Evolutionary conservation across 2,113 vertebrate species (phyloP), one percentile per base, ranked within the genome.

Genomic region (Corydoras maculifer): DNA sequence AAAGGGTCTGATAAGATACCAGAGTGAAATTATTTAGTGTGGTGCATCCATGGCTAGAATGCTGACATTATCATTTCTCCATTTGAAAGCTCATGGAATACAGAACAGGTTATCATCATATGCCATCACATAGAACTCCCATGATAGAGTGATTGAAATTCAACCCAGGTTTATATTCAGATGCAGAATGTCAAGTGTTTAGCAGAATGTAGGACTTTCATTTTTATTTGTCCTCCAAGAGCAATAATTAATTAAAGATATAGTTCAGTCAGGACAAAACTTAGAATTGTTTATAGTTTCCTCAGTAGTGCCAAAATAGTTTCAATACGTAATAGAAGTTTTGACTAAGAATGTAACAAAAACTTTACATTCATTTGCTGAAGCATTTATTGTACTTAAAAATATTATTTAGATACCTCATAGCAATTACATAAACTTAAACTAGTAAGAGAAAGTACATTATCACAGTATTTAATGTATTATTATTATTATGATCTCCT

Each of bases 51-150:
- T 32, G 65, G 55, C 72, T 65, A 58, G 76, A 79, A 73, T 64
- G 75, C 79, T 80, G 81, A 82, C 68, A 53, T 50, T 77, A 76
- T 79, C 68, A 69, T 80, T 76, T 70, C 61, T 66, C 50, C 50
- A 61, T 71, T 75, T 53, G 15, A 70, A 73, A 53, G 59, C 70
- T 64, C 65, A 75, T 59, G 50, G 77, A 75, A 79, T 72, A 70
- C 69, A 62, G 65, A 78, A 77, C 73, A 73, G 54, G 67, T 59
- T 70, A 78, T 80, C 71, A 75, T 79, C 69, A 82, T 54, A 67
- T 69, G 57, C 48, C 62, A 58, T 77, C 72, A 35, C 64, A 29
- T 49, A 58, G 75, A 58, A 65, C 70, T 48, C 53, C 72, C 61
- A 25, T 30, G 32, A 62, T 70, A 51, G 71, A 12, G 5, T 5